Evolutionary conservation across 35 echinoderm and acorn worm genomes (phyloP).

Genomic region (Diadema setosum): DNA sequence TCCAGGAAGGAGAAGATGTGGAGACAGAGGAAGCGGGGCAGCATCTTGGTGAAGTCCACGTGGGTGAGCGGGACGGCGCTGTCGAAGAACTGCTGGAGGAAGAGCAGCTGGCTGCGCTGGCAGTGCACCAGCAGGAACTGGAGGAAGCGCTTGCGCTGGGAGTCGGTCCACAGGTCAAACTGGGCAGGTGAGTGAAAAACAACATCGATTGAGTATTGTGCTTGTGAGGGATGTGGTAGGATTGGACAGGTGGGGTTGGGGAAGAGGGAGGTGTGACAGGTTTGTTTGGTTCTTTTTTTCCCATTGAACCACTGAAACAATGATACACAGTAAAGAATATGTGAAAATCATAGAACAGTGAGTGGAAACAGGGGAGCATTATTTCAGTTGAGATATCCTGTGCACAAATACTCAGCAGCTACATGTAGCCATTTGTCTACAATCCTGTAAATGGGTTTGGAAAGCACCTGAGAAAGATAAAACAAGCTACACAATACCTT

Average conservation of each 20-base stretch:
- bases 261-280: not conserved
- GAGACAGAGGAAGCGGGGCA: conserved; percentile 80
- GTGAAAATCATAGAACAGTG: not conserved
- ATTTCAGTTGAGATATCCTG: too few species aligned
- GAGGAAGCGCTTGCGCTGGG: conserved; percentile 87
- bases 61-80: conserved; percentile 71
- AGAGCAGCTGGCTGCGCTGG: conserved; percentile 66
- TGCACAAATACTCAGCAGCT: too few species aligned
- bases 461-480: too few species aligned
- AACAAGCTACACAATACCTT: too few species aligned
- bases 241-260: not conserved
- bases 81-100: conserved; percentile 81
- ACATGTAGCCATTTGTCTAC: too few species aligned
- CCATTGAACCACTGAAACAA: not conserved
- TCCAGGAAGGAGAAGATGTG: conserved; percentile 98
- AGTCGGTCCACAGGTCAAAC: conserved; percentile 98
- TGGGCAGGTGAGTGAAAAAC: not conserved
- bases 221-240: not conserved
- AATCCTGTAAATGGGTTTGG: too few species aligned
- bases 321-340: not conserved
- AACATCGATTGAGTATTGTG: not conserved
- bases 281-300: not conserved
- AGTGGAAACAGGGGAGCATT: not conserved
- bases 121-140: conserved; percentile 72
- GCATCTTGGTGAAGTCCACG: conserved; percentile 70